Base-by-base conservation (phyloP, 2,113 vertebrate species). In the rabbit (Oryctolagus cuniculus) region DNA sequence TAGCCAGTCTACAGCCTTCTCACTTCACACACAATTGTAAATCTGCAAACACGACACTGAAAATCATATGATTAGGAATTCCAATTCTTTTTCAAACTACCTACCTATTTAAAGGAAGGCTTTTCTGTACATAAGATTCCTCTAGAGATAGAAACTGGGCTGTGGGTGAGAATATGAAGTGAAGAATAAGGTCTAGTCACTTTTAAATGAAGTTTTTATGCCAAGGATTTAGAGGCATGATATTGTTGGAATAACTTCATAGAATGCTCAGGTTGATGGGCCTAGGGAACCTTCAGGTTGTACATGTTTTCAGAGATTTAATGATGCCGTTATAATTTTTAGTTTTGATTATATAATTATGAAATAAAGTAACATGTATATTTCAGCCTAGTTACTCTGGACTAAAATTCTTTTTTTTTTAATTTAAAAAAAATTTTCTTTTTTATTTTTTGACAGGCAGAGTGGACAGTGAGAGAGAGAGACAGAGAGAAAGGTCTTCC, bases 401-500 rank as follows among this genome's bases (percentile, higher is more conserved):
- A 44, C 38, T 89, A 80, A 84, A 86, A 93, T 91, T 70, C 38
- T 75, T 64, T n/a, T n/a, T n/a, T n/a, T n/a, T n/a, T n/a, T n/a
- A n/a, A n/a, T n/a, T n/a, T n/a, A n/a, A n/a, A n/a, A n/a, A n/a
- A n/a, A n/a, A n/a, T n/a, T n/a, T n/a, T n/a, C n/a, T n/a, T n/a
- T n/a, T n/a, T n/a, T n/a, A n/a, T n/a, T n/a, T n/a, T n/a, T n/a
- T n/a, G n/a, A n/a, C n/a, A n/a, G n/a, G n/a, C n/a, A n/a, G n/a
- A n/a, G n/a, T n/a, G n/a, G n/a, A n/a, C n/a, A n/a, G n/a, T n/a
- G n/a, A n/a, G n/a, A n/a, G n/a, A n/a, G n/a, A n/a, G n/a, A n/a
- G n/a, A n/a, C n/a, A n/a, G n/a, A n/a, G n/a, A n/a, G n/a, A n/a
- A n/a, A n/a, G n/a, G n/a, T n/a, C n/a, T n/a, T n/a, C n/a, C n/a